Percentiles rank a stretch among this genome's conserved stretches.
Evolutionary conservation across 2,113 vertebrate genomes (phyloP).

Genomic region (Carassius auratus): DNA sequence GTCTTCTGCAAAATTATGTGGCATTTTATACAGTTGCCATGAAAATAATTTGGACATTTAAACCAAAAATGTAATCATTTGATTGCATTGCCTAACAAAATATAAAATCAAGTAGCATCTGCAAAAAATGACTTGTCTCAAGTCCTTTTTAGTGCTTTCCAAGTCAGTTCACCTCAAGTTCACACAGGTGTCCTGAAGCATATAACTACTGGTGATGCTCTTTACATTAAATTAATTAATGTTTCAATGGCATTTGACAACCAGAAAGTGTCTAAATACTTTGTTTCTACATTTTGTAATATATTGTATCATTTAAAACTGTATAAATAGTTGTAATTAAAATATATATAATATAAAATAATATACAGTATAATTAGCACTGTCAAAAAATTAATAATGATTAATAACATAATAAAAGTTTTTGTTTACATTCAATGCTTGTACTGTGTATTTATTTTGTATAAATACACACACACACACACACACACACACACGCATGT

Average conservation of each 20-base stretch:
- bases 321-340: background rate
- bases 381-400: no score
- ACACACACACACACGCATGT: no score
- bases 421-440: no score
- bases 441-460: no score
- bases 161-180: background rate
- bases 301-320: background rate
- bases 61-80: background rate
- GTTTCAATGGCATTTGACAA: background rate
- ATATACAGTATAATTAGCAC: no score
- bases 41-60: background rate
- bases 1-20: background rate
- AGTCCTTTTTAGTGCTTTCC: background rate
- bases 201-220: background rate
- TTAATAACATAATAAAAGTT: no score
- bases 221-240: background rate
- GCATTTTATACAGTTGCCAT: background rate
- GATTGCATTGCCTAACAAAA: background rate
- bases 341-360: no score
- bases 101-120: background rate
- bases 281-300: background rate
- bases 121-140: background rate
- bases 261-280: background rate
- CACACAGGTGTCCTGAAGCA: background rate
- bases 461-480: no score